Conservation (phyloP, 2,113 vertebrate species). For the Ciconia maguari region DNA sequence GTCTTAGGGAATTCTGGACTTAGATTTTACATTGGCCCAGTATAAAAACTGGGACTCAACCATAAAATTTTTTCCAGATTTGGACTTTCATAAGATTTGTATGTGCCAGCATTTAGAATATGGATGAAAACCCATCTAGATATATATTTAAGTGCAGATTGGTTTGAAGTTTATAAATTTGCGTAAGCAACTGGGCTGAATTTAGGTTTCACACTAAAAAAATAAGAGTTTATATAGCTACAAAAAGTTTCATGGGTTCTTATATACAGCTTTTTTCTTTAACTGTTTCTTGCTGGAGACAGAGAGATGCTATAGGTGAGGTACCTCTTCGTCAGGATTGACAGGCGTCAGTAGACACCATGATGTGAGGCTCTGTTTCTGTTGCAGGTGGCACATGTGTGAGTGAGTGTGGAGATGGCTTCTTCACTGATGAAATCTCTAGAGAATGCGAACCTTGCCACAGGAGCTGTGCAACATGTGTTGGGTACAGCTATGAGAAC, state of each 20-base stretch:
- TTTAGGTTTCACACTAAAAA: neutral
- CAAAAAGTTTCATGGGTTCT: neutral
- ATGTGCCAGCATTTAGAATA: neutral
- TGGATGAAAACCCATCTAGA: neutral
- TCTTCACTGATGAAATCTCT: slow-evolving; percentile 71
- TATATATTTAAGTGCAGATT: neutral
- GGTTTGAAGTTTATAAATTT: neutral
- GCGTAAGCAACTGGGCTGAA: neutral
- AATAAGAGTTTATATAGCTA: neutral
- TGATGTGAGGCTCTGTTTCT: neutral
- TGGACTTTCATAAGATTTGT: neutral
- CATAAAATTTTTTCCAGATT: neutral
- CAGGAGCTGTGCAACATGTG: slow-evolving; percentile 76
- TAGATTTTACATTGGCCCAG: neutral
- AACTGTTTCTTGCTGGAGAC: neutral
- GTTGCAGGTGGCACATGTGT: slow-evolving; percentile 73
- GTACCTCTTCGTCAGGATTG: neutral
- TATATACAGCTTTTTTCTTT: neutral
- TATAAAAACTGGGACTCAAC: neutral
- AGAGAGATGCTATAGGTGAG: neutral
- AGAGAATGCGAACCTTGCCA: slow-evolving; percentile 86
- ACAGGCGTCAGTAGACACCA: neutral
- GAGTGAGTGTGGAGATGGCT: slow-evolving; percentile 78
- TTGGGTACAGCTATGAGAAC: slow-evolving; percentile 70
- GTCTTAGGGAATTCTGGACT: neutral